Conservation (phyloP, 23 tunicate genomes). For the Trididemnum clinides region DNA sequence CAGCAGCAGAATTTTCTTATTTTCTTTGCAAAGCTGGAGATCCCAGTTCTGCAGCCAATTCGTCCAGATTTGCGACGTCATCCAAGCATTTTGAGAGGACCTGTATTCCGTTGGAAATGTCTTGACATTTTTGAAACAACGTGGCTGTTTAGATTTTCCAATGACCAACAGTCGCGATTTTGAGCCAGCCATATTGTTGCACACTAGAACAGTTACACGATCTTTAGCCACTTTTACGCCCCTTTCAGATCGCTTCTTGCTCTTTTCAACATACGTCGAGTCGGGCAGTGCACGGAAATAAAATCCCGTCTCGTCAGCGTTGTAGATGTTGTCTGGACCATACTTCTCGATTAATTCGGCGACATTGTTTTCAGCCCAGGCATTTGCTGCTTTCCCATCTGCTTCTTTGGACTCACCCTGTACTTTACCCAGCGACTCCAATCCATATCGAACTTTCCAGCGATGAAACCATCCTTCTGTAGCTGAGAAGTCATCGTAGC, state of each 20-base stretch:
- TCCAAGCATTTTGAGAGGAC: constrained; percentile 15
- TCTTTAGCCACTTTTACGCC: constrained; percentile 27
- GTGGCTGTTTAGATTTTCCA: constrained; percentile 19
- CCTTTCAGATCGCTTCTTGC: constrained; percentile 24
- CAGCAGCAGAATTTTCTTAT: constrained; percentile 9
- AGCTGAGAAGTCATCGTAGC: constrained; percentile 28
- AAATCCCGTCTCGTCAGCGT: constrained; percentile 28
- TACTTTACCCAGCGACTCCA: constrained; percentile 29
- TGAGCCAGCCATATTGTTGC: constrained; percentile 32
- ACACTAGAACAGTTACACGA: constrained; percentile 14
- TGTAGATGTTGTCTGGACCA: constrained; percentile 42
- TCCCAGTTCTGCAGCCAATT: constrained; percentile 31
- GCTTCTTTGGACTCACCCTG: constrained; percentile 37
- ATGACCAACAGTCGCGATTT: constrained; percentile 23
- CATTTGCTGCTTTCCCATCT: constrained; percentile 38
- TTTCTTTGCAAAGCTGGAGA: constrained; percentile 24
- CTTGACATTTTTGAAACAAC: constrained; percentile 19
- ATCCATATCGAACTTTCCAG: constrained; percentile 27
- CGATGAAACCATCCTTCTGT: constrained; percentile 45
- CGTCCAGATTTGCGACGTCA: constrained; percentile 16
- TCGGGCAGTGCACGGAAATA: constrained; percentile 32
- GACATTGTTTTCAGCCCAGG: constrained; percentile 35
- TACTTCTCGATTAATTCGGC: constrained; percentile 26
- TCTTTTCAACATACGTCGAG: constrained; percentile 28
- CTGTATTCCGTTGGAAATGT: constrained; percentile 16